Percentiles rank a stretch among this genome's conserved stretches.
phyloP scores from a whole-genome alignment of 1,140 invertebrate genomes.

The Ganaspis sp. region DNA sequence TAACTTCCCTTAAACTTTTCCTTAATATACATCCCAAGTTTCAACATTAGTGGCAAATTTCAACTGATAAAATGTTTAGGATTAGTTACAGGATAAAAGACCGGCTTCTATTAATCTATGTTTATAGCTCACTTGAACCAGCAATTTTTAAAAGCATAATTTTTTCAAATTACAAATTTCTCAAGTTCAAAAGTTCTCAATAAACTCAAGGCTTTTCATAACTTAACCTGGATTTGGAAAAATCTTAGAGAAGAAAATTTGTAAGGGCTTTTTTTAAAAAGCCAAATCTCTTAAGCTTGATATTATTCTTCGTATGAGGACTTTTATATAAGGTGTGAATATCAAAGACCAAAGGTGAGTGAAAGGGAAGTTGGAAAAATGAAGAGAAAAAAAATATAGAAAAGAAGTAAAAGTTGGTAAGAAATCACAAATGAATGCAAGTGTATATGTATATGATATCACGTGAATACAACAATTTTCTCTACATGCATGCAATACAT shows the following conservation, averaged over 20 bases:
- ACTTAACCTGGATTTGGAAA: constrained; percentile 8
- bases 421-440: not conserved
- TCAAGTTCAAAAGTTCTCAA: not conserved
- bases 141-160: no score
- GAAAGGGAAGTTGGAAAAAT: constrained; percentile 21
- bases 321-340: not conserved
- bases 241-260: not conserved
- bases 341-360: constrained; percentile 7
- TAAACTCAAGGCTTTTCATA: not conserved
- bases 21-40: not conserved
- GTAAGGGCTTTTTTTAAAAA: not conserved
- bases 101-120: no score
- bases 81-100: not conserved
- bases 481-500: no score
- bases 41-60: not conserved
- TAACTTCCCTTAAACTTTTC: constrained; percentile 39
- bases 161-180: not conserved
- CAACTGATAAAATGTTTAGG: not conserved
- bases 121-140: no score
- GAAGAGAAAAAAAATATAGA: not conserved
- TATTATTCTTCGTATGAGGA: constrained; percentile 9
- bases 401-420: not conserved
- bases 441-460: no score
- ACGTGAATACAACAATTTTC: no score
- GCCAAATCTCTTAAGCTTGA: constrained; percentile 11